Percentiles rank a stretch among this genome's conserved stretches.
These are phyloP conservation scores for Aurelia aurita complex sp. Pacific DNA, from an alignment of 30 jellyfish, hydroid and myxozoan species.

Conservation along the genomic window DNA sequence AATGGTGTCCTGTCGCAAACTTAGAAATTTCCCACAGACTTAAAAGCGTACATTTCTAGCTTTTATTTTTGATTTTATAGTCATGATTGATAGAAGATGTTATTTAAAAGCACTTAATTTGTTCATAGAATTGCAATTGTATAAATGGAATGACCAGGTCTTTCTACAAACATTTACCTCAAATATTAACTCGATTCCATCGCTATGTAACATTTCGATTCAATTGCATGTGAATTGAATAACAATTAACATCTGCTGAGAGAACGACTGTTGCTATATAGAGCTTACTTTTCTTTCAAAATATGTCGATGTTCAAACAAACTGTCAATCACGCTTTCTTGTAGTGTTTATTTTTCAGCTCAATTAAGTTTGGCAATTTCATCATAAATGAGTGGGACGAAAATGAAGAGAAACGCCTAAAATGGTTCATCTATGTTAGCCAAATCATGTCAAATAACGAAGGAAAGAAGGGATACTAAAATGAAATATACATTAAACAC, in stretches of 20 bases:
- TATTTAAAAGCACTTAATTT: slow-evolving; percentile 45
- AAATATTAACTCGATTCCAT: slow-evolving; percentile 50
- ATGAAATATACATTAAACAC: no score
- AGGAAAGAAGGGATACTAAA: no score
- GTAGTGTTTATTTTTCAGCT: slow-evolving; percentile 18
- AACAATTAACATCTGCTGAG: slow-evolving; percentile 57
- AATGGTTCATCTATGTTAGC: no score
- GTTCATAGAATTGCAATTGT: slow-evolving; percentile 20
- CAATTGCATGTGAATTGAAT: slow-evolving; percentile 52
- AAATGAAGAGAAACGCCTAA: no score
- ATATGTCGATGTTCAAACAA: slow-evolving; percentile 27
- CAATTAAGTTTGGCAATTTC: slow-evolving; percentile 17
- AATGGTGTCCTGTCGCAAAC: no score
- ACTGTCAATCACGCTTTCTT: slow-evolving; percentile 29
- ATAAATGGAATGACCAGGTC: slow-evolving; percentile 17
- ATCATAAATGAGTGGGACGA: neutral
- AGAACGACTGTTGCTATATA: slow-evolving; percentile 31
- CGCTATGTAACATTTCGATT: slow-evolving; percentile 46
- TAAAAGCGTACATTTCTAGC: no score
- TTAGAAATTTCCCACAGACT: no score
- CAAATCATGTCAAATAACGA: no score
- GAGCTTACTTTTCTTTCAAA: slow-evolving; percentile 16
- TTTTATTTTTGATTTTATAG: no score
- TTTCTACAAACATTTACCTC: slow-evolving; percentile 32
- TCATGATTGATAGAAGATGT: neutral